These are phyloP conservation scores for Iguana delicatissima DNA, from an alignment of 2,797 vertebrate species.

Conservation along the genomic window DNA sequence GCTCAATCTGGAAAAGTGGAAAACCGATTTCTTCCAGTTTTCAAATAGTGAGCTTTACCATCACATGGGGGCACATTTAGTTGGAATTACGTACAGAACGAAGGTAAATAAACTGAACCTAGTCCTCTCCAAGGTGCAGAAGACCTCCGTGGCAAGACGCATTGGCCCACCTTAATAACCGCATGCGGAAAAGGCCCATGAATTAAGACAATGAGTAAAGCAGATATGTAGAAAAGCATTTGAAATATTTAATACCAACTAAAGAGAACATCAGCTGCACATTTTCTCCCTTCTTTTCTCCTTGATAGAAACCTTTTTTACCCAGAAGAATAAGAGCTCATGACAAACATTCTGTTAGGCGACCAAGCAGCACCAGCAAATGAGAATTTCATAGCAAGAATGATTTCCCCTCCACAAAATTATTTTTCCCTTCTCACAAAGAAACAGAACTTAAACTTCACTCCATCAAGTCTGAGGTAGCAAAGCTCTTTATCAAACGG, in stretches of 20 bases:
- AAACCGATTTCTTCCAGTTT: no score
- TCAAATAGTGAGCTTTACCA: no score
- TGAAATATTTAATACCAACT: neutral
- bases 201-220: neutral
- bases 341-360: conserved; percentile 67
- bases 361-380: conserved; percentile 61
- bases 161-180: no score
- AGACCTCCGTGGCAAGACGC: no score
- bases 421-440: conserved; percentile 46
- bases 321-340: conserved; percentile 62
- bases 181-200: no score
- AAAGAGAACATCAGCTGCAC: neutral
- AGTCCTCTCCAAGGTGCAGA: no score
- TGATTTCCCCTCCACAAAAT: conserved; percentile 53
- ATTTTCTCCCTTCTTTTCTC: conserved; percentile 38
- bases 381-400: conserved; percentile 64
- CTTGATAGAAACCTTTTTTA: conserved; percentile 54
- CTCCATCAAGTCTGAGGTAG: conserved; percentile 69
- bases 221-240: neutral
- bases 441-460: conserved; percentile 74
- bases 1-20: no score
- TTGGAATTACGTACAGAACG: no score
- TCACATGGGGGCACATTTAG: no score
- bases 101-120: no score
- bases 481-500: conserved; percentile 70